phyloP scores from a whole-genome alignment of 2,797 vertebrate species.

The Petrocephalus sullivani region DNA sequence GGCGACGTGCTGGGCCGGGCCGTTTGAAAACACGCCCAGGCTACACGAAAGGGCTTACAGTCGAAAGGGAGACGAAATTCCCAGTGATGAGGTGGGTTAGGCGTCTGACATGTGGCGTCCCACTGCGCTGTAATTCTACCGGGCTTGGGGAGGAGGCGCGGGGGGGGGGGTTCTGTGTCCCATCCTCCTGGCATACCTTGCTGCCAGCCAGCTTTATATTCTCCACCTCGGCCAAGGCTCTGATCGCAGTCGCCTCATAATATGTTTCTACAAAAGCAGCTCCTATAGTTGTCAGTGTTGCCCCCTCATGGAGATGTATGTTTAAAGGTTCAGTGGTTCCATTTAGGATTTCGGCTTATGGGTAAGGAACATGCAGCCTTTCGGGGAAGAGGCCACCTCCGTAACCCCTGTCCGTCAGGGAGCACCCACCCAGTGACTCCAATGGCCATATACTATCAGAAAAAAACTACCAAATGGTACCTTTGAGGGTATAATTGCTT shows the following conservation, averaged over 20 bases:
- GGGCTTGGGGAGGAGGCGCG: not conserved
- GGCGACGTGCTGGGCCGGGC: not conserved
- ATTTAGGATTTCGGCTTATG: not conserved
- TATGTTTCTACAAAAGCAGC: not conserved
- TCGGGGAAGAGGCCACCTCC: not conserved
- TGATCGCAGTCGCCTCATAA: not conserved
- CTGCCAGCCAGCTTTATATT: not conserved
- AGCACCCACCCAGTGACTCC: not conserved
- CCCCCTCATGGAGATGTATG: not conserved
- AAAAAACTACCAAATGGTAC: not conserved
- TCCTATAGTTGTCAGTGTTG: not conserved
- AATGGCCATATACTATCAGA: not conserved
- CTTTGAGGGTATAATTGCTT: not conserved
- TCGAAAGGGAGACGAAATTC: not conserved
- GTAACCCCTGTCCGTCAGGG: not conserved
- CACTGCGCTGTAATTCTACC: not conserved
- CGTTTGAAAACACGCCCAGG: not conserved
- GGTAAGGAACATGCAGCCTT: not conserved
- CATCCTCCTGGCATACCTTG: not conserved
- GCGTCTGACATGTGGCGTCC: not conserved
- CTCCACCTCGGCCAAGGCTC: not conserved
- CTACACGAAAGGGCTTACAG: not conserved
- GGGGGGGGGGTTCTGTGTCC: not conserved
- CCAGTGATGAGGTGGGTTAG: not conserved
- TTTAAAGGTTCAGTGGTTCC: not conserved